Evolutionary conservation across 2,113 vertebrate species (phyloP), one percentile per base, ranked within the genome.

Genomic region (Podarcis cretensis): DNA sequence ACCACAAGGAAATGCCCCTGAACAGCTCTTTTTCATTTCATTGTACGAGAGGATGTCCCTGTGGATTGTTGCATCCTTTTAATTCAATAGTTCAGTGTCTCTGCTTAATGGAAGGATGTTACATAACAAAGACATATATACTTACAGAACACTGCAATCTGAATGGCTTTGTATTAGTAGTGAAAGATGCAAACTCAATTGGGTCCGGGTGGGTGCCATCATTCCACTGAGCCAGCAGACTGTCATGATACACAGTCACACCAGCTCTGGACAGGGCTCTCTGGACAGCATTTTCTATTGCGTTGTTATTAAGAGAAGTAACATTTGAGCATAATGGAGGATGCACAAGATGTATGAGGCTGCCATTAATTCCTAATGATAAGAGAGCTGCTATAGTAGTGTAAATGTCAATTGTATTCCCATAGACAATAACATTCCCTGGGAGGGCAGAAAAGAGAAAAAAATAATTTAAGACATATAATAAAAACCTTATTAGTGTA

Each of bases 371-470:
- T 4, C 98, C 98, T 0, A 98, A 89, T 86, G 92, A 54, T 25
- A 99, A 95, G 85, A 99, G 95, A 3, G 94, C 90, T 94, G 98
- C 97, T 85, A 97, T 91, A 0, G 97, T 96, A 86, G 97, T 98
- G 95, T 98, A 99, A 82, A 95, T 92, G 21, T 99, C 98, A 1
- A 98, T 86, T 92, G 96, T 97, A 94, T 96, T 96, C 71, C 99
- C 99, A 20, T 99, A 99, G 88, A 99, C 96, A 80, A 99, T 95
- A 81, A 97, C 73, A 6, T 97, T 96, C 87, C 97, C 99, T 99
- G 88, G 90, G 90, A 91, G 83, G 79, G 5, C 63, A 80, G 43
- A 85, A 43, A 85, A 91, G 90, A 68, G 27, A 63, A 37, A 65
- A 48, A 7, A 84, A 89, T 85, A 89, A 86, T 93, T 89, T 87